These are phyloP conservation scores for Limnephilus auricula DNA, from an alignment of 2,888 invertebrate species.

Conservation along the genomic window DNA sequence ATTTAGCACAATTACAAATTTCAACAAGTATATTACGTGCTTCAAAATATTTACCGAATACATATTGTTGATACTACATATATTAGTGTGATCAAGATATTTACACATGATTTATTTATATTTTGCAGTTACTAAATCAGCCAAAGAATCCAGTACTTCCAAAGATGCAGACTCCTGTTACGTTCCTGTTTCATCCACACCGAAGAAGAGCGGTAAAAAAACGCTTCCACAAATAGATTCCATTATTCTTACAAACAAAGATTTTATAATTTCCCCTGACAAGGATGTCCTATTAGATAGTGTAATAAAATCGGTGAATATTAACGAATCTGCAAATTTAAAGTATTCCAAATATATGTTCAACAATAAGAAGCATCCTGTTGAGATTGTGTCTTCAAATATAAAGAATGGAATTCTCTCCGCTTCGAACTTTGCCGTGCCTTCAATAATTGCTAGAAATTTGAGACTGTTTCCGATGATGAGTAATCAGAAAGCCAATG, in stretches of 20 bases:
- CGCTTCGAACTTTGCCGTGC: constrained; percentile 45
- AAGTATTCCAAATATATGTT: constrained; percentile 5
- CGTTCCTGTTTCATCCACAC: not conserved
- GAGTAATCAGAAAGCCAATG: constrained; percentile 56
- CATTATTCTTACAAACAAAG: constrained; percentile 19
- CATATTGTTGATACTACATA: not conserved
- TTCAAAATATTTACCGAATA: not conserved
- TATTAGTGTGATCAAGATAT: not conserved
- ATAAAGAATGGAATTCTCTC: constrained; percentile 60
- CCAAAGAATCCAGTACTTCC: not conserved
- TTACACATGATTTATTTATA: constrained; percentile 14
- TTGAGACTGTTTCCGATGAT: constrained; percentile 63
- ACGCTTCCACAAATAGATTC: not conserved
- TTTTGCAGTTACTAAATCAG: constrained; percentile 22
- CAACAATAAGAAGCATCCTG: constrained; percentile 32
- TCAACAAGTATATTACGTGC: not conserved
- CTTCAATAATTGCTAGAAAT: constrained; percentile 65
- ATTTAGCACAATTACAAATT: not conserved
- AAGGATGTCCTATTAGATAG: constrained; percentile 45
- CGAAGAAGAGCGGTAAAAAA: constrained; percentile 14
- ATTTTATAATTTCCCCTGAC: constrained; percentile 50
- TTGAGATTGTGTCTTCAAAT: constrained; percentile 59
- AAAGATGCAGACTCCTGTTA: not conserved
- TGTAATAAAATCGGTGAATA: constrained; percentile 6
- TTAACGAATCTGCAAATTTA: constrained; percentile 23